These are phyloP conservation scores for Tricholauxania praeusta DNA, from an alignment of 2,888 invertebrate genomes.

Conservation along the genomic window DNA sequence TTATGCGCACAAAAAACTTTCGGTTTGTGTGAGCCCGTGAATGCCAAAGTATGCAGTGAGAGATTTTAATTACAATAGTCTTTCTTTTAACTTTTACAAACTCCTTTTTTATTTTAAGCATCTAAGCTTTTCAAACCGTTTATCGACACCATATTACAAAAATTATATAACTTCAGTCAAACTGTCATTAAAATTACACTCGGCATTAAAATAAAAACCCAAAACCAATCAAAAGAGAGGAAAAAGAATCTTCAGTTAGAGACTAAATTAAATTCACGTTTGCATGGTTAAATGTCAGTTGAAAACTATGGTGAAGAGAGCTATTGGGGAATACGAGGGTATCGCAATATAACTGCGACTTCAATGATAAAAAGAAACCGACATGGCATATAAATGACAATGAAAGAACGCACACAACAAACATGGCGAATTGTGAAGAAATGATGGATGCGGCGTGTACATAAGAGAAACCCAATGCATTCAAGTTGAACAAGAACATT, in stretches of 20 bases:
- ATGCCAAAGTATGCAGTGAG: too few species aligned
- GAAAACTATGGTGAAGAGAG: constrained; percentile 42
- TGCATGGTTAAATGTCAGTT: constrained; percentile 54
- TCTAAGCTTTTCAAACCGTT: constrained; percentile 12
- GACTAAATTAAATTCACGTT: constrained; percentile 56
- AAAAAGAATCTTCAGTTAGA: constrained; percentile 46
- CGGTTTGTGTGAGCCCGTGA: too few species aligned
- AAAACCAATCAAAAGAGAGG: background rate
- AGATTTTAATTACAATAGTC: too few species aligned
- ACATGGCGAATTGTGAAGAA: too few species aligned
- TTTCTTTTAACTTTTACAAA: too few species aligned
- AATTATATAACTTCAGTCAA: constrained; percentile 60
- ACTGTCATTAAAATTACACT: constrained; percentile 17
- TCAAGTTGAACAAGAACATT: constrained; percentile 22
- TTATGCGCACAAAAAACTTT: too few species aligned
- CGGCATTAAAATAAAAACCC: background rate
- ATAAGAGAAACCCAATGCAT: constrained; percentile 17
- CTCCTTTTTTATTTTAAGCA: too few species aligned
- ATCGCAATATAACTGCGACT: too few species aligned
- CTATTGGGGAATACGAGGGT: too few species aligned
- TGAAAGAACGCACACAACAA: too few species aligned
- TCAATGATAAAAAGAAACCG: constrained; percentile 20
- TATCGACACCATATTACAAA: constrained; percentile 54
- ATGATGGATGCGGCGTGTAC: constrained; percentile 1
- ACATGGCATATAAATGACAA: background rate